These are phyloP conservation scores for Columba janthina DNA, from an alignment of 2,113 vertebrate species.

Conservation along the genomic window DNA sequence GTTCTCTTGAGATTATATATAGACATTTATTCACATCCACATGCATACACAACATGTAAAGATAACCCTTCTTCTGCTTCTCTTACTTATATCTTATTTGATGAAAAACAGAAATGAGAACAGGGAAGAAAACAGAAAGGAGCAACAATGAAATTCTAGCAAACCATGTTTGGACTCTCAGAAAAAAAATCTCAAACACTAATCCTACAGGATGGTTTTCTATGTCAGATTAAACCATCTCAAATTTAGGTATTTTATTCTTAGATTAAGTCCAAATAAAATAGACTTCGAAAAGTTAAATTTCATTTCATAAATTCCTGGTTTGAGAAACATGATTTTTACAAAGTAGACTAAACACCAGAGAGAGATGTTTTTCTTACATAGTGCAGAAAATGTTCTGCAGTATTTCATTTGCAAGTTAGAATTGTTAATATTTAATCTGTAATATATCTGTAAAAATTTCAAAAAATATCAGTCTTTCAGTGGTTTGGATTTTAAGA, in stretches of 20 bases:
- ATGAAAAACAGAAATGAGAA: neutral
- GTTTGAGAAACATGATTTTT: neutral
- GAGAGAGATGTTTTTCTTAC: fast-evolving
- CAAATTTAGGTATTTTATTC: neutral
- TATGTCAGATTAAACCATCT: neutral
- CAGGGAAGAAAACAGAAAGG: neutral
- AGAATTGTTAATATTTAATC: neutral
- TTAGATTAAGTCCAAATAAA: neutral
- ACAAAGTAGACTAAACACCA: neutral
- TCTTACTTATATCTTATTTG: neutral
- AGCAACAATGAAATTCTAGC: neutral
- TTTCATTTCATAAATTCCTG: neutral
- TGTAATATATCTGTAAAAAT: neutral
- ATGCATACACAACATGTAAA: neutral
- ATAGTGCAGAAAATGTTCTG: neutral
- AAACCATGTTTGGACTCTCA: neutral
- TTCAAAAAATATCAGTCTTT: neutral
- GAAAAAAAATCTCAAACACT: neutral
- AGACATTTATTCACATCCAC: neutral
- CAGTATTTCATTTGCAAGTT: neutral
- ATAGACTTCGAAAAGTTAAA: neutral
- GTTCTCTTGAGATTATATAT: neutral
- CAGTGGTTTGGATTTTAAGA: neutral
- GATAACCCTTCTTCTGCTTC: neutral
- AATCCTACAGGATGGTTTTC: neutral